Evolutionary conservation across 2,888 invertebrate genomes (phyloP).

Genomic region (Abrostola triplasia): DNA sequence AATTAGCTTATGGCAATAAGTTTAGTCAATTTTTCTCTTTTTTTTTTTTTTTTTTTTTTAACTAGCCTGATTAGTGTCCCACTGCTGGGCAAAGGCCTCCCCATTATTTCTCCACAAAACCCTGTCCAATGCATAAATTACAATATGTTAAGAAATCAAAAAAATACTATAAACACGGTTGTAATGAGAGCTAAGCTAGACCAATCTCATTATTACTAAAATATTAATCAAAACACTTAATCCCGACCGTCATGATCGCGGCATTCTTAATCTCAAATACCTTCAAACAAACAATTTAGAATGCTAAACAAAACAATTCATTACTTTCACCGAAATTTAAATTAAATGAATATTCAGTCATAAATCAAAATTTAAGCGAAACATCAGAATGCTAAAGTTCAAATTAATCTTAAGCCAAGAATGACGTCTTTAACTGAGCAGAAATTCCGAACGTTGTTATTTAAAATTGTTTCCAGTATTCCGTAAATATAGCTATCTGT

Average conservation of each 20-base stretch:
- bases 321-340: constrained; percentile 17
- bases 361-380: constrained; percentile 48
- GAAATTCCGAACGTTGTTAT: constrained; percentile 4
- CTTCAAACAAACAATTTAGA: background rate
- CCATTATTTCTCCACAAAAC: too few relatives aligned
- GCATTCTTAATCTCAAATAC: constrained; percentile 1
- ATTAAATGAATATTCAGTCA: constrained; percentile 29
- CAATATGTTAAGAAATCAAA: too few relatives aligned
- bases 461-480: constrained; percentile 12
- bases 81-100: too few relatives aligned
- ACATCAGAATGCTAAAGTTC: constrained; percentile 48
- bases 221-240: background rate
- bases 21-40: too few relatives aligned
- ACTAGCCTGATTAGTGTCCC: too few relatives aligned
- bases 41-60: too few relatives aligned
- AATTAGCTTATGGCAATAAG: too few relatives aligned
- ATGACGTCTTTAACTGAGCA: constrained; percentile 8
- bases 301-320: constrained; percentile 18
- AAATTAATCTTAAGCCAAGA: constrained; percentile 45
- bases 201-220: too few relatives aligned
- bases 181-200: too few relatives aligned
- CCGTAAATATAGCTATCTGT: too few relatives aligned
- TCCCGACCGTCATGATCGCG: background rate
- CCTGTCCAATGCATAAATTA: too few relatives aligned
- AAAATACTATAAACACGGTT: too few relatives aligned